These are phyloP conservation scores for Bellardia bayeri DNA, from an alignment of 2,888 invertebrate genomes.

Conservation along the genomic window DNA sequence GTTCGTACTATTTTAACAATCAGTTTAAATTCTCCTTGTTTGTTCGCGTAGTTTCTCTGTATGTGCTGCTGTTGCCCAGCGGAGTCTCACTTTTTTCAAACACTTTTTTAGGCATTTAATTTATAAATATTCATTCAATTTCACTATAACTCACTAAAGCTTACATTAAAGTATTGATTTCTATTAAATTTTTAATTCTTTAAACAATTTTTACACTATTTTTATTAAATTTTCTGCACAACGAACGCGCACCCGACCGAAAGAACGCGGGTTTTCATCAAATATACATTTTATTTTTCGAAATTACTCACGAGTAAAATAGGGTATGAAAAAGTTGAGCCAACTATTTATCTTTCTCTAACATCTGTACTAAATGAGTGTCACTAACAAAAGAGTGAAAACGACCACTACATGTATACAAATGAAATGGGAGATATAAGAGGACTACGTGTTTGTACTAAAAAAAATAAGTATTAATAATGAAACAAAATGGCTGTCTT, in stretches of 20 bases:
- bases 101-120: conserved; percentile 77
- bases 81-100: conserved; percentile 81
- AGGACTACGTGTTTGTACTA: conserved; percentile 75
- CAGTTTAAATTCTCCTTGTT: conserved; percentile 61
- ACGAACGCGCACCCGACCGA: conserved; percentile 81
- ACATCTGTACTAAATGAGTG: conserved; percentile 69
- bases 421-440: conserved; percentile 52
- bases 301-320: conserved; percentile 79
- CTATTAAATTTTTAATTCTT: conserved; percentile 78
- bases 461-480: conserved; percentile 71
- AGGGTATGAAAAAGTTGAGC: conserved; percentile 62
- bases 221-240: conserved; percentile 81
- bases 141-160: conserved; percentile 74
- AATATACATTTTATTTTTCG: conserved; percentile 82
- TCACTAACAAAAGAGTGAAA: conserved; percentile 62
- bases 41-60: conserved; percentile 74
- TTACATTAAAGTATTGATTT: conserved; percentile 77
- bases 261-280: conserved; percentile 83
- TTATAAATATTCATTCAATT: conserved; percentile 74
- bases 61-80: conserved; percentile 77
- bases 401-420: conserved; percentile 60
- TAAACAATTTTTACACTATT: conserved; percentile 79
- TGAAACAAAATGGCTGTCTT: conserved; percentile 82
- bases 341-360: conserved; percentile 62
- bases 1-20: conserved; percentile 63